A percentile compares a stretch with the other conserved stretches of the same genome.
These are phyloP conservation scores for Chanos chanos DNA, from an alignment of 2,797 vertebrate genomes.

Conservation along the genomic window DNA sequence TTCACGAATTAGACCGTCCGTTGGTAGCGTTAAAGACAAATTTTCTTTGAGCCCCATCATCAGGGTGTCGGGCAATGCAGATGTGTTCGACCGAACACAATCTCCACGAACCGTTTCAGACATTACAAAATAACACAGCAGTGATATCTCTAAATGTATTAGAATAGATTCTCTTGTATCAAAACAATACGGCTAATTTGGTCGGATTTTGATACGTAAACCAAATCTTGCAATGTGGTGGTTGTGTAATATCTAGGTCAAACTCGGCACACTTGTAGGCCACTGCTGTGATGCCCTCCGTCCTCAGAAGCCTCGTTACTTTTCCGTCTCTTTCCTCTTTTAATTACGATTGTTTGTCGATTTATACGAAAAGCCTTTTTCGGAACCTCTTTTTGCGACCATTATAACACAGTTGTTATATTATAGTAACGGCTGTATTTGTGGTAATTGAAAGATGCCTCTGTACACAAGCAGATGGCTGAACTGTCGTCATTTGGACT, in stretches of 20 bases:
- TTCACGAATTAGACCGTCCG: too few relatives aligned
- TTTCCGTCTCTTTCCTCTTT: constrained; percentile 1
- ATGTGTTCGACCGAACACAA: not conserved
- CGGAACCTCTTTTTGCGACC: too few relatives aligned
- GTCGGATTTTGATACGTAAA: constrained; percentile 17
- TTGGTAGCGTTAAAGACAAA: not conserved
- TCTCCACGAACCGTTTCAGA: not conserved
- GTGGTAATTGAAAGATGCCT: not conserved
- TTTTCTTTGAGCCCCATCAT: too few relatives aligned
- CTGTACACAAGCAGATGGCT: too few relatives aligned
- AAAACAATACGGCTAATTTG: constrained; percentile 14
- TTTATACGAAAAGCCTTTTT: not conserved
- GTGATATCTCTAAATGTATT: too few relatives aligned
- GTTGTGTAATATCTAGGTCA: constrained; percentile 59
- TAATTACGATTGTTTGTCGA: constrained; percentile 3
- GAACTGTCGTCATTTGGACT: too few relatives aligned
- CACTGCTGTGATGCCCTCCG: constrained; percentile 21
- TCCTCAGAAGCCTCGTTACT: constrained; percentile 14
- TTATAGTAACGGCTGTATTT: not conserved
- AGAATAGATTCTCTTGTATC: not conserved
- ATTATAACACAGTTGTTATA: too few relatives aligned
- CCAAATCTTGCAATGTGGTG: constrained; percentile 13
- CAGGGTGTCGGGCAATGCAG: too few relatives aligned
- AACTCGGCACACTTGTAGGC: constrained; percentile 38
- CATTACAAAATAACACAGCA: not conserved